phyloP scores from a whole-genome alignment of 2,113 vertebrate species.

The Oceanodroma tethys region DNA sequence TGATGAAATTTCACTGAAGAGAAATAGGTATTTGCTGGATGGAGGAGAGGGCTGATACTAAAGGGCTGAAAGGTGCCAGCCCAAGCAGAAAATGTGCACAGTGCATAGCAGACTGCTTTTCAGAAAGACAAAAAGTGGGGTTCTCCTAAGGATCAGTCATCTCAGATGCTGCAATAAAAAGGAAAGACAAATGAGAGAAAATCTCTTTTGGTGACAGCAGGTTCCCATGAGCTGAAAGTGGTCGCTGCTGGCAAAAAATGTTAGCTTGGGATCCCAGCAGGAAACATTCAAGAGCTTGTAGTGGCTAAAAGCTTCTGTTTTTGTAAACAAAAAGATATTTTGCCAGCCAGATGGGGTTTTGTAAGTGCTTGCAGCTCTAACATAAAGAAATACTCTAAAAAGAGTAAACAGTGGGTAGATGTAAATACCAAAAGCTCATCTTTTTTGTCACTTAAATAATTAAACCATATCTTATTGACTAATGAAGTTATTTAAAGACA shows the following conservation, averaged over 20 bases:
- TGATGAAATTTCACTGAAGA: neutral
- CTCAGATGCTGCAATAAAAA: neutral
- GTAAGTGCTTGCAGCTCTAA: conserved; percentile 29
- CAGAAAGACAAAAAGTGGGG: neutral
- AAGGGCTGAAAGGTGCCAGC: neutral
- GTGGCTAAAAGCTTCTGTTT: conserved; percentile 36
- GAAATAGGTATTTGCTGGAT: neutral
- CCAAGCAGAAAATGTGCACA: neutral
- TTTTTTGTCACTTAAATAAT: conserved; percentile 70
- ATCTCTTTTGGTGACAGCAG: conserved; percentile 45
- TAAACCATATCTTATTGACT: conserved; percentile 62
- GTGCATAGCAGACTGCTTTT: neutral
- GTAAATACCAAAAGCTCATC: conserved; percentile 42
- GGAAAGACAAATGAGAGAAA: conserved; percentile 1
- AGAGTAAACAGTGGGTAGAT: conserved; percentile 53
- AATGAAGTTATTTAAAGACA: conserved; percentile 69
- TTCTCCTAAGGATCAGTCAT: neutral
- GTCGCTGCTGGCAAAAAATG: conserved; percentile 32
- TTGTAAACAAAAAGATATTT: conserved; percentile 44
- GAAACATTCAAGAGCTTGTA: conserved; percentile 22
- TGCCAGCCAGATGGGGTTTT: conserved; percentile 37
- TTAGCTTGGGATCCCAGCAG: conserved; percentile 32
- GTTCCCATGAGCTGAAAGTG: conserved; percentile 13
- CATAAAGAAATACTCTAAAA: conserved; percentile 46
- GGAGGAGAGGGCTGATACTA: neutral